Base-by-base conservation (phyloP, 1,140 invertebrate genomes). In the Lerema accius region DNA sequence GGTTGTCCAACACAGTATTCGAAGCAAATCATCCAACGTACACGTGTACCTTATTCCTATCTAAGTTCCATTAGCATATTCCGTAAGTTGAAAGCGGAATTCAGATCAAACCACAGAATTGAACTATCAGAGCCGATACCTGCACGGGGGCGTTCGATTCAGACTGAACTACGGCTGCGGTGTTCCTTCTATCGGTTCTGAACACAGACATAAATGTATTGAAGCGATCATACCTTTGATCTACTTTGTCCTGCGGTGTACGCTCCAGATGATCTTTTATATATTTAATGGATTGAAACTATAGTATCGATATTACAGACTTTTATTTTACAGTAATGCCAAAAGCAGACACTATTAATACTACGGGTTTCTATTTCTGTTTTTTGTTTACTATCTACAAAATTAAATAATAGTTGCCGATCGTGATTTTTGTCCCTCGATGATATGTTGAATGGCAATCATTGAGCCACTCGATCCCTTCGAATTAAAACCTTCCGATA, bases 121-220 rank as follows among this genome's bases (percentile, higher is more conserved):
- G 5, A 43, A 9, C 51, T 9, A 10, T 23, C 48, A 35, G 28
- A 56, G 19, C 13, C 51, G 51, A 17, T 11, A 23, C 37, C 5
- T 40, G 51, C 42, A 56, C 7, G 19, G 39, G 23, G 51, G 23
- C 51, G 37, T 56, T 56, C 42, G n/a, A 45, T 45, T 56, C 51
- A 56, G 43, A 56, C 42, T 56, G 40, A 56, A 56, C 53, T 58
- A 50, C 48, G 48, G 35, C 48, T 32, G 40, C 23, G 26, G 40
- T 6, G n/a, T 45, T 32, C 42, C 11, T 26, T 26, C 17, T 46
- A 17, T 23, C 43, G 23, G 39, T 43, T 56, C 14, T 15, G 39
- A 56, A 43, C 39, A 43, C 51, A 28, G 13, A 43, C 39, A 39
- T 28, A 16, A 26, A 56, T 56, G 19, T 56, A 56, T 42, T 39